Conservation (phyloP, 2,113 vertebrate species). For the Actenoides hombroni region DNA sequence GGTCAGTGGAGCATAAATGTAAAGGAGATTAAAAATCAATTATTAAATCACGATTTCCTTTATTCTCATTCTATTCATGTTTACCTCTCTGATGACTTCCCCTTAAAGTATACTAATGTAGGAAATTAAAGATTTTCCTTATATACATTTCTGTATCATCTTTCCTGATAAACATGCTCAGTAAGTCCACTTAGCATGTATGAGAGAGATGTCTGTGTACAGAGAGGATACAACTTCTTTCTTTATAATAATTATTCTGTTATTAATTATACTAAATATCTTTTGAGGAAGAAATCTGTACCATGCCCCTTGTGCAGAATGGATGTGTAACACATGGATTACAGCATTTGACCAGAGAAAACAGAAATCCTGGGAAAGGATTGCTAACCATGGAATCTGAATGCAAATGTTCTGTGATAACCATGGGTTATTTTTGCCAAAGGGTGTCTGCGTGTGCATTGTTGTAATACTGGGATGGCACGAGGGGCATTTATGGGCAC, state of each 20-base stretch:
- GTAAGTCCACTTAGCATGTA: neutral
- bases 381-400: neutral
- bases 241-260: neutral
- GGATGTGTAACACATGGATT: neutral
- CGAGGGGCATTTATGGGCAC: neutral
- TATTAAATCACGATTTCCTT: slow-evolving; percentile 31
- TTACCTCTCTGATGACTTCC: slow-evolving; percentile 1
- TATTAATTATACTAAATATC: neutral
- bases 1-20: slow-evolving; percentile 19
- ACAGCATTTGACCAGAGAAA: neutral
- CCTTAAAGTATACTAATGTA: neutral
- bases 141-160: neutral
- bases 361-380: neutral
- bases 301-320: neutral
- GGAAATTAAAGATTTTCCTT: slow-evolving; percentile 5
- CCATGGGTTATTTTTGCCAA: neutral
- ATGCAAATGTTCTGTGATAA: neutral
- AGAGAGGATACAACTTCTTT: neutral
- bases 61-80: neutral
- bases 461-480: neutral
- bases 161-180: neutral
- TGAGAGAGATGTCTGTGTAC: neutral
- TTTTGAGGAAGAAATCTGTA: neutral
- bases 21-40: slow-evolving; percentile 26
- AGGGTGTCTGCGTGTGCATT: neutral